A percentile compares a stretch with the other conserved stretches of the same genome.
These are phyloP conservation scores for Ovis canadensis DNA, from an alignment of 2,113 vertebrate genomes.

Conservation along the genomic window DNA sequence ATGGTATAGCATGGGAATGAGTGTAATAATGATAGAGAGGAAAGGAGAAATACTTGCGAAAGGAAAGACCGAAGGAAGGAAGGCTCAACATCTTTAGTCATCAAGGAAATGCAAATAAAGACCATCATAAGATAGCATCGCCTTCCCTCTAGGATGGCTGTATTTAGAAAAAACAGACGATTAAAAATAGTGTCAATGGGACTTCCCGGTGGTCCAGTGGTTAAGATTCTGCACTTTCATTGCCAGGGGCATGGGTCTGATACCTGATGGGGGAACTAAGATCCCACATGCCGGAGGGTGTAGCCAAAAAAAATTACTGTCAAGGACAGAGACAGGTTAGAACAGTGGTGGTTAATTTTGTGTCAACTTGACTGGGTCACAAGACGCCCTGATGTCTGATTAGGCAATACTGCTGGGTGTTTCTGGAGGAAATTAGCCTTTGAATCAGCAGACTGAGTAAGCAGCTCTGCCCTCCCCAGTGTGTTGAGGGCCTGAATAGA, in stretches of 20 bases:
- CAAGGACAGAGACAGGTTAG: background rate
- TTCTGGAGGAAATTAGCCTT: background rate
- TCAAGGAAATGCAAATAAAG: background rate
- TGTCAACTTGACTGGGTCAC: background rate
- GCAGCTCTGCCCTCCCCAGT: background rate
- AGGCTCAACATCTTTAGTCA: background rate
- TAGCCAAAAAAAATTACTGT: background rate
- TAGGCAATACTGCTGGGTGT: background rate
- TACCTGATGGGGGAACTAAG: background rate
- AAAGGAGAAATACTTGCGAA: background rate
- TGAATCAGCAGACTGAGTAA: background rate
- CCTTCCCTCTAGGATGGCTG: background rate
- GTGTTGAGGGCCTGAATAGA: background rate
- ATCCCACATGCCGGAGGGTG: accelerated
- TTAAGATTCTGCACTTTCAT: background rate
- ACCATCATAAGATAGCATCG: background rate
- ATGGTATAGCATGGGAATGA: background rate
- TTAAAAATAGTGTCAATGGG: background rate
- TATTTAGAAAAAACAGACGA: background rate
- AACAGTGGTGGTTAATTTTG: background rate
- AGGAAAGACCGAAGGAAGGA: background rate
- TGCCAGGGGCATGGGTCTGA: background rate
- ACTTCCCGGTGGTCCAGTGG: background rate
- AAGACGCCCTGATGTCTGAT: background rate
- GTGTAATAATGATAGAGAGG: background rate